phyloP scores from a whole-genome alignment of 2,113 vertebrate species.

The Neomonachus schauinslandi region DNA sequence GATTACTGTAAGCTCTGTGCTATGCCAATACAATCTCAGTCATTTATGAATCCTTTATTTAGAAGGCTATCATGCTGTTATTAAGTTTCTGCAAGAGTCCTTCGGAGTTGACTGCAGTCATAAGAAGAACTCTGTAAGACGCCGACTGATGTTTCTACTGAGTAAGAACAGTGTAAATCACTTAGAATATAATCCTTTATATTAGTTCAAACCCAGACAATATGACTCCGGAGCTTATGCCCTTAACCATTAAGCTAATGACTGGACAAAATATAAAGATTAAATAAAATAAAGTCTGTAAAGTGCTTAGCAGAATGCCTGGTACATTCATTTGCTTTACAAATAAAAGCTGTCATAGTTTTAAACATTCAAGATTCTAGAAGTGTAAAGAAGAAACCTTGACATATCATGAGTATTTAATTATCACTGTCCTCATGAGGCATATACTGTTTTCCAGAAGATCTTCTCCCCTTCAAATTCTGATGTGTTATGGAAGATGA shows the following conservation, averaged over 20 bases:
- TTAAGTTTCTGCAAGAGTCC: neutral
- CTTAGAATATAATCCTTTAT: neutral
- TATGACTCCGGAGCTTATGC: neutral
- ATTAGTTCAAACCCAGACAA: neutral
- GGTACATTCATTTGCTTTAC: neutral
- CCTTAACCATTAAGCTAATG: no score
- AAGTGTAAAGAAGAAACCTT: neutral
- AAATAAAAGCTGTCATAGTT: neutral
- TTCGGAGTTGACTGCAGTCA: neutral
- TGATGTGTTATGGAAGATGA: neutral
- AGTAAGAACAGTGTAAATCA: neutral
- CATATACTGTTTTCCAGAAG: neutral
- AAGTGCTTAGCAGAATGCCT: neutral
- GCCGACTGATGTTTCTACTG: neutral
- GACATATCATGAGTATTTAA: rapidly evolving
- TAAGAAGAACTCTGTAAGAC: neutral
- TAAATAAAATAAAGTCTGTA: neutral
- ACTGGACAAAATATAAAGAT: neutral
- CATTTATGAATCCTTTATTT: neutral
- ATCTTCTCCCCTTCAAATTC: no score
- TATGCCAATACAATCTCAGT: neutral
- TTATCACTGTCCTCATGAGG: neutral
- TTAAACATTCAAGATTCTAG: neutral
- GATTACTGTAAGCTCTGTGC: neutral
- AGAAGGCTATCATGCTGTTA: neutral